These are phyloP conservation scores for Spinus pinus DNA, from an alignment of 2,797 vertebrate species.

Conservation along the genomic window DNA sequence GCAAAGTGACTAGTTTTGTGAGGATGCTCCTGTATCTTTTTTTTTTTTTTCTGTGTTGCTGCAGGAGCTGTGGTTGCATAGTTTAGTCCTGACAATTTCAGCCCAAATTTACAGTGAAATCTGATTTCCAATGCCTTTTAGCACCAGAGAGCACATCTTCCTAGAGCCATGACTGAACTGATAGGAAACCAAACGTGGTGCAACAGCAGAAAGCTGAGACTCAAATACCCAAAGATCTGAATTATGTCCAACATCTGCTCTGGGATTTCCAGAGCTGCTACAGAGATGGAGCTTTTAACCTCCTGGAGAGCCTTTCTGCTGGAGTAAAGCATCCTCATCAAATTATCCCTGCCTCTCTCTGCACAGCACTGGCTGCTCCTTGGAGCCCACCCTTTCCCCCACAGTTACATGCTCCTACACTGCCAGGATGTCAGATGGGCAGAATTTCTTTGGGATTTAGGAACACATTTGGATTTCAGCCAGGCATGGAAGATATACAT, in stretches of 20 bases:
- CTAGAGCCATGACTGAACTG: not conserved
- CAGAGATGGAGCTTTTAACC: not conserved
- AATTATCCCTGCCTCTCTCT: not conserved
- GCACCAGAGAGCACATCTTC: not conserved
- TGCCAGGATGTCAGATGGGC: not conserved
- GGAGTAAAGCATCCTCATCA: not conserved
- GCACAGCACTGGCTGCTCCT: not conserved
- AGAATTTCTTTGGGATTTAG: not conserved
- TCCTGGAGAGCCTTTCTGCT: not conserved
- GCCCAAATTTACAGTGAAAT: not conserved
- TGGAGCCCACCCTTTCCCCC: not conserved
- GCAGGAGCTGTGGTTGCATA: not conserved
- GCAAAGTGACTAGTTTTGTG: not conserved
- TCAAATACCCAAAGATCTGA: not conserved
- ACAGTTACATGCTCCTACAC: not conserved
- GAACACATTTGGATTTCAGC: slow-evolving; percentile 13
- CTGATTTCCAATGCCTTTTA: not conserved
- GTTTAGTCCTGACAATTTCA: not conserved
- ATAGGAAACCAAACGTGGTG: not conserved
- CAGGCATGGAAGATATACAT: not conserved
- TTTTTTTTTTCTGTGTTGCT: not conserved
- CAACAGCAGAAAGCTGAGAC: not conserved
- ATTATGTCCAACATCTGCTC: not conserved
- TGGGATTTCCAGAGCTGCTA: not conserved
- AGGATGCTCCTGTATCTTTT: not conserved